Conservation (phyloP, 2,888 invertebrate species). For the Adelphocoris suturalis region DNA sequence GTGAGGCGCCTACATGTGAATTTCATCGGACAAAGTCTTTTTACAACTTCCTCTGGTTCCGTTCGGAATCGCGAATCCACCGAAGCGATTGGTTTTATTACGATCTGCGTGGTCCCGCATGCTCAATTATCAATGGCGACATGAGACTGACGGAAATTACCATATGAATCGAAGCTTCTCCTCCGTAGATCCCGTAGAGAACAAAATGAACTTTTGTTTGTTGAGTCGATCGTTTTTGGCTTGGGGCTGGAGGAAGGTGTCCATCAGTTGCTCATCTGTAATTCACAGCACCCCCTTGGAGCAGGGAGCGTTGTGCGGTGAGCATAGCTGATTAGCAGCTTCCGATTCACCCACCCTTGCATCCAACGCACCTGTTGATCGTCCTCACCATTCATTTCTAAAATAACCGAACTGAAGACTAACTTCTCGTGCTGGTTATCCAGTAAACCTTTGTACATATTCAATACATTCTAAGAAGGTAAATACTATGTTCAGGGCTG, state of each 20-base stretch:
- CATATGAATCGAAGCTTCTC: constrained; percentile 58
- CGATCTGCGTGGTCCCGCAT: constrained; percentile 8
- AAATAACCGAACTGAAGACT: not conserved
- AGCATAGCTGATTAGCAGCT: constrained; percentile 62
- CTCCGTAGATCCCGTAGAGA: constrained; percentile 10
- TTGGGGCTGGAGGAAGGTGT: constrained; percentile 54
- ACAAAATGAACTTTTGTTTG: constrained; percentile 27
- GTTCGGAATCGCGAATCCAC: constrained; percentile 48
- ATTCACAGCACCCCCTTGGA: constrained; percentile 44
- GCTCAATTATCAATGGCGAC: not conserved
- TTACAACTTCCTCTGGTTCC: constrained; percentile 56
- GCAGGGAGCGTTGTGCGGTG: constrained; percentile 34
- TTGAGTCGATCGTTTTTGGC: constrained; percentile 19
- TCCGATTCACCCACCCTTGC: constrained; percentile 63
- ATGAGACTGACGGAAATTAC: not conserved
- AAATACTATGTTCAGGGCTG: too few relatives aligned
- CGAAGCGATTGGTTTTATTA: constrained; percentile 42
- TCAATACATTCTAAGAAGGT: too few relatives aligned
- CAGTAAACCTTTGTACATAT: too few relatives aligned
- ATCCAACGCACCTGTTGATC: constrained; percentile 45
- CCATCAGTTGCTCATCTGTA: constrained; percentile 59
- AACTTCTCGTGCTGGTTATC: too few relatives aligned
- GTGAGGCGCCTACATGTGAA: not conserved
- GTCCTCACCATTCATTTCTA: not conserved
- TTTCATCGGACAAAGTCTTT: not conserved